Percentiles rank a stretch among this genome's conserved stretches.
Conservation (phyloP, 2,797 vertebrate species). For the Anomalospiza imberbis region DNA sequence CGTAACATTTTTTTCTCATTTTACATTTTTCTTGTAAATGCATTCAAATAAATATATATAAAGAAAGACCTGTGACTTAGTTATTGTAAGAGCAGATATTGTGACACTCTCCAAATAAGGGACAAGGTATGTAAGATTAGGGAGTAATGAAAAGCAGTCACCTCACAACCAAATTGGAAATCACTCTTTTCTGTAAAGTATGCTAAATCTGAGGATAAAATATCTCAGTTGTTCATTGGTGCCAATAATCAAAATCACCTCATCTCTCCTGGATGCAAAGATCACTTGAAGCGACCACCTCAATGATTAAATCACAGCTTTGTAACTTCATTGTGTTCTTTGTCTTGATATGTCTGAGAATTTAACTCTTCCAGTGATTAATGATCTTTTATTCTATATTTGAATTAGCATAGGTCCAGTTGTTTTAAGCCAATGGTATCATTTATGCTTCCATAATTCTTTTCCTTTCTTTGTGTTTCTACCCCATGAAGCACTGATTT, state of each 20-base stretch:
- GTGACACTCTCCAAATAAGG: background rate
- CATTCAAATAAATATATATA: background rate
- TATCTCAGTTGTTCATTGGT: background rate
- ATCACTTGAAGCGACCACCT: background rate
- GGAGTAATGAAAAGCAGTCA: background rate
- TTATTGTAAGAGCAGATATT: background rate
- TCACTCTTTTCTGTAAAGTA: background rate
- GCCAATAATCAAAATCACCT: background rate
- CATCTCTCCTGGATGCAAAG: background rate
- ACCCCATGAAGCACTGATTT: background rate
- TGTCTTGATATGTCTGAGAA: background rate
- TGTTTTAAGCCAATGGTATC: background rate
- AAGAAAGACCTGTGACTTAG: background rate
- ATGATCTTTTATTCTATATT: background rate
- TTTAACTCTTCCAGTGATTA: background rate
- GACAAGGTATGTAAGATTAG: background rate
- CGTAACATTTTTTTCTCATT: background rate
- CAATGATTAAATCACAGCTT: background rate
- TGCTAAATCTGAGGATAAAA: background rate
- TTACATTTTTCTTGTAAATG: background rate
- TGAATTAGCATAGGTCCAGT: background rate
- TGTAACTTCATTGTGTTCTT: background rate
- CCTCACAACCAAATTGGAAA: background rate
- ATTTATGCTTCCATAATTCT: conserved; percentile 16
- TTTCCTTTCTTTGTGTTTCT: conserved; percentile 2